Evolutionary conservation across 1,140 invertebrate genomes (phyloP).

Genomic region (Melipona quadrifasciata): DNA sequence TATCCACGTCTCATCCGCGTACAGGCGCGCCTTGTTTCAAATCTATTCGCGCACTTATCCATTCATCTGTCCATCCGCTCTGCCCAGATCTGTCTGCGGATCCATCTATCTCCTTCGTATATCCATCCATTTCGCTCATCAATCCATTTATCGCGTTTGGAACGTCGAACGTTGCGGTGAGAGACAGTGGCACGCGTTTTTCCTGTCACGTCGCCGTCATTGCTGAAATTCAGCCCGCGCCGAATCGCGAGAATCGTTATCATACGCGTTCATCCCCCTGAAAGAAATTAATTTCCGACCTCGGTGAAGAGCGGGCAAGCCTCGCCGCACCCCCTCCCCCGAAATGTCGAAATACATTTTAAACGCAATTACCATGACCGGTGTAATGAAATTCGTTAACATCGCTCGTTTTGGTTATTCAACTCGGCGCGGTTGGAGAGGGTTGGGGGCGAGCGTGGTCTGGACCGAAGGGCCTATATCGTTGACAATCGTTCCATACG

Average conservation of each 20-base stretch:
- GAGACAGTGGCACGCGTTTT: neutral
- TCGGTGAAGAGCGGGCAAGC: too few species aligned
- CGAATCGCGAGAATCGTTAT: neutral
- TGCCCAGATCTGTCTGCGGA: neutral
- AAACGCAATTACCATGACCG: neutral
- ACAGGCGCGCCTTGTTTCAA: neutral
- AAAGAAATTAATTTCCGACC: neutral
- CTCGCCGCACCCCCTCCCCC: too few species aligned
- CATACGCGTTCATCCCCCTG: too few species aligned
- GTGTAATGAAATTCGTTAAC: neutral
- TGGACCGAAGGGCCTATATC: neutral
- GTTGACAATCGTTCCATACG: neutral
- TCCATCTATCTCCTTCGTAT: slow-evolving; percentile 4
- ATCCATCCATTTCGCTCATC: neutral
- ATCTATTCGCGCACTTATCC: neutral
- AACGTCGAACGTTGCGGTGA: neutral
- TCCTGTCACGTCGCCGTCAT: neutral
- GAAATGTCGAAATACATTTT: neutral
- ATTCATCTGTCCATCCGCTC: neutral
- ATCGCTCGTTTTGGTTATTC: neutral
- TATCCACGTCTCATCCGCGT: too few species aligned
- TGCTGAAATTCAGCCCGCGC: too few species aligned
- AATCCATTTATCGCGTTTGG: neutral
- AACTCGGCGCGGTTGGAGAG: neutral
- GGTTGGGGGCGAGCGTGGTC: too few species aligned